Percentiles rank a stretch among this genome's conserved stretches.
Evolutionary conservation across 2,888 invertebrate species (phyloP).

Genomic region (Autographa gamma): DNA sequence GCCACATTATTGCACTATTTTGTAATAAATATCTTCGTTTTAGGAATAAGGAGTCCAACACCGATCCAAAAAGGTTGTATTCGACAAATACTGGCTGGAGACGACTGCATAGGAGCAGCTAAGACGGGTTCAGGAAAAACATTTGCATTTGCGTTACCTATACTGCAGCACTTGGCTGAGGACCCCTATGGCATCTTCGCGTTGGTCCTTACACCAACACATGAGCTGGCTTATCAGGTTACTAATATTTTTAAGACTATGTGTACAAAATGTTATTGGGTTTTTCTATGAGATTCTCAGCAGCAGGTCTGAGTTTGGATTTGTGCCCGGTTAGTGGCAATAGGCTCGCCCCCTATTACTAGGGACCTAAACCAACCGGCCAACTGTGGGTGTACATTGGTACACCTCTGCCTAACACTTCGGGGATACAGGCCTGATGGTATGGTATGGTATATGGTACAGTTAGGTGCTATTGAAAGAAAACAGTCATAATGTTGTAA

Average conservation of each 20-base stretch:
- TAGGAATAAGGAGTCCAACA: slow-evolving; percentile 94
- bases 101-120: slow-evolving; percentile 98
- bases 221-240: slow-evolving; percentile 96
- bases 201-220: slow-evolving; percentile 97
- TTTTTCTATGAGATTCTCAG: too few relatives aligned
- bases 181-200: slow-evolving; percentile 99
- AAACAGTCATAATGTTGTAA: not conserved
- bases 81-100: slow-evolving; percentile 92
- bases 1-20: not conserved
- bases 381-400: too few relatives aligned
- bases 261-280: too few relatives aligned
- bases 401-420: too few relatives aligned
- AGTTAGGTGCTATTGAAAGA: too few relatives aligned
- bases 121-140: slow-evolving; percentile 99
- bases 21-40: slow-evolving; percentile 20
- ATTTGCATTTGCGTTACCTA: slow-evolving; percentile 98
- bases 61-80: slow-evolving; percentile 95
- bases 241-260: not conserved
- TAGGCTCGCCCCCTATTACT: too few relatives aligned
- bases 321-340: too few relatives aligned
- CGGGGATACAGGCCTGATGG: too few relatives aligned
- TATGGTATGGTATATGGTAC: too few relatives aligned
- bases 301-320: too few relatives aligned
- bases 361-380: too few relatives aligned
- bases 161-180: slow-evolving; percentile 96